Evolutionary conservation across 2,888 invertebrate genomes (phyloP), one percentile per base, ranked within the genome.

Genomic region (Belgica antarctica): DNA sequence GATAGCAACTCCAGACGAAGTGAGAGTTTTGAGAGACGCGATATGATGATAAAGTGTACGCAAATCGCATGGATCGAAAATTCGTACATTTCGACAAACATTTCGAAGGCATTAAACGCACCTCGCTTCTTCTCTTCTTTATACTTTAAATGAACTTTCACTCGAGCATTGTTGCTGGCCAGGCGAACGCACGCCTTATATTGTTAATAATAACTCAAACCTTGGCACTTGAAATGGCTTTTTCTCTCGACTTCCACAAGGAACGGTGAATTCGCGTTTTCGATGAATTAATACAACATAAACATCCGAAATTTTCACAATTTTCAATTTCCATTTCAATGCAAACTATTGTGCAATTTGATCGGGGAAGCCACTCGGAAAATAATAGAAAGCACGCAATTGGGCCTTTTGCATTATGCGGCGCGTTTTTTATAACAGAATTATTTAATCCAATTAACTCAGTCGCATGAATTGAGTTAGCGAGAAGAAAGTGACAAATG

Each of bases 331-430:
- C n/a, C n/a, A n/a, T n/a, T n/a, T n/a, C n/a, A n/a, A n/a, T n/a
- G n/a, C n/a, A n/a, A n/a, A n/a, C n/a, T n/a, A n/a, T 59, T 59
- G 59, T 59, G 59, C 59, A 59, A 59, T 59, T 25, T 59, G 59
- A 59, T 25, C 27, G n/a, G 12, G 59, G 59, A 59, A 59, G 25
- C 3, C 8, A 27, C 52, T 22, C 22, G 46, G 46, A 15, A 46
- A n/a, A 15, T 52, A 52, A 52, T 52, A 24, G 52, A 52, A 52
- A 52, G 52, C 52, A 52, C 52, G 52, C 52, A 52, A 52, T 24
- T 52, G 22, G 10, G 22, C 7, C 7, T 22, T 52, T 52, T 15
- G 52, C 5, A 8, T 34, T 34, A 12, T 34, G 34, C 34, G 34
- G 34, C 34, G 12, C 34, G 7, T 34, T 7, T 8, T 7, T 12